Evolutionary conservation across 2,113 vertebrate genomes (phyloP).

Genomic region (Nothoprocta pentlandii): DNA sequence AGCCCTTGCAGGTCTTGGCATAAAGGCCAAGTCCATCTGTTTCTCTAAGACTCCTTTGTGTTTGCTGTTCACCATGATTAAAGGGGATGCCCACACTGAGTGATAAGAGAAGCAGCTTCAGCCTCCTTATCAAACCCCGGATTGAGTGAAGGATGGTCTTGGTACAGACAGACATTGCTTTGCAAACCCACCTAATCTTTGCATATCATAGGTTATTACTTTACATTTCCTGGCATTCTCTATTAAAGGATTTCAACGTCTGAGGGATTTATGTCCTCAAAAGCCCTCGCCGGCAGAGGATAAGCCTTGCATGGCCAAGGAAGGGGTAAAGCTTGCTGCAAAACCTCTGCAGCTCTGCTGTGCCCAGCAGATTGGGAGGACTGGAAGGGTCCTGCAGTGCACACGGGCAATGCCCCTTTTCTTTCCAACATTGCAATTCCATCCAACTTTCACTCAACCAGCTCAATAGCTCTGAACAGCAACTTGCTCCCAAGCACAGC

Average conservation of each 20-base stretch:
- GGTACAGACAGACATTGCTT: not conserved
- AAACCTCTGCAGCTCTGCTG: not conserved
- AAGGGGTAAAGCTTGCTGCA: rapidly evolving
- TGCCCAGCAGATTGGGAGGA: not conserved
- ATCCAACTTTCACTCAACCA: not conserved
- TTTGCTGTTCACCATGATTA: not conserved
- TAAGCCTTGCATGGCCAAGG: rapidly evolving
- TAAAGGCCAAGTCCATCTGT: conserved; percentile 4
- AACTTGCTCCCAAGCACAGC: not conserved
- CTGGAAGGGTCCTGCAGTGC: rapidly evolving
- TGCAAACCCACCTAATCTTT: not conserved
- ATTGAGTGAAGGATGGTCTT: not conserved
- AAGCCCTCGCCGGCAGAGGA: rapidly evolving
- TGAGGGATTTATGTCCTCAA: not conserved
- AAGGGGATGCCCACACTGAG: not conserved
- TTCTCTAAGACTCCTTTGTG: not conserved
- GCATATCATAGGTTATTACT: not conserved
- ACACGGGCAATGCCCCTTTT: not conserved
- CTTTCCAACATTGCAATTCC: too few species aligned
- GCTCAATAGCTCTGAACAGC: rapidly evolving
- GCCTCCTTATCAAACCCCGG: not conserved
- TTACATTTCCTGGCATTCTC: not conserved
- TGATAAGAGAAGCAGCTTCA: not conserved
- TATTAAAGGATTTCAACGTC: not conserved
- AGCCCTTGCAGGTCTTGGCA: not conserved